A percentile compares a stretch with the other conserved stretches of the same genome.
Evolutionary conservation across 1,140 invertebrate genomes (phyloP).

Genomic region (Brachionus rotundiformis): DNA sequence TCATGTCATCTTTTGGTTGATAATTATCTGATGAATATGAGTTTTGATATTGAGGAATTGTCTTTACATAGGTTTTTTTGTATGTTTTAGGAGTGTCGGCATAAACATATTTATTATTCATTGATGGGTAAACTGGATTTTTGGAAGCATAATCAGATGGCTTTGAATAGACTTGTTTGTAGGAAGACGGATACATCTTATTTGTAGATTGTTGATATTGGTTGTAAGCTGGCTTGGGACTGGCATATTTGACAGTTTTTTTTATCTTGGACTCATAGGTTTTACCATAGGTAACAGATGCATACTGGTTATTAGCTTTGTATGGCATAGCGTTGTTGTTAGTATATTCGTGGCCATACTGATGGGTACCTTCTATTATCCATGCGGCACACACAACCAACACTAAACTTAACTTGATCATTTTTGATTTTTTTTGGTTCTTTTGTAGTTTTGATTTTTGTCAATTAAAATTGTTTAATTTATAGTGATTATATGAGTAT

Average conservation of each 20-base stretch:
- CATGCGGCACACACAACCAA: not conserved
- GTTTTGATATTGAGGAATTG: not conserved
- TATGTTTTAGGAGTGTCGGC: not conserved
- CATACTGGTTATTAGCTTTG: not conserved
- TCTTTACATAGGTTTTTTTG: not conserved
- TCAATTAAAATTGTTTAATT: not conserved
- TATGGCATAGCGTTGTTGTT: not conserved
- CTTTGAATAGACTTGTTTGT: not conserved
- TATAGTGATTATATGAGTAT: slow-evolving; percentile 1
- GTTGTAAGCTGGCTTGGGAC: not conserved
- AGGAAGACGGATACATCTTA: not conserved
- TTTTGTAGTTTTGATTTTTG: not conserved
- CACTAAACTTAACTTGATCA: not conserved
- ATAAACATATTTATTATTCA: not conserved
- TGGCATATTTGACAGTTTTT: not conserved
- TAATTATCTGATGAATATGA: not conserved
- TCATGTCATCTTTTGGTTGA: not conserved
- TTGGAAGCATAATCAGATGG: not conserved
- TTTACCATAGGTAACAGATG: not conserved
- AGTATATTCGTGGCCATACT: not conserved
- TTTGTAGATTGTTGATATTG: not conserved
- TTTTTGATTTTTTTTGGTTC: not conserved
- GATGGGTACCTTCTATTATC: not conserved
- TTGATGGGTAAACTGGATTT: not conserved
- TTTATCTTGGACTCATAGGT: not conserved